Evolutionary conservation across 92 coral and sea anemone species (phyloP).

Genomic region (Paragorgia papillata): DNA sequence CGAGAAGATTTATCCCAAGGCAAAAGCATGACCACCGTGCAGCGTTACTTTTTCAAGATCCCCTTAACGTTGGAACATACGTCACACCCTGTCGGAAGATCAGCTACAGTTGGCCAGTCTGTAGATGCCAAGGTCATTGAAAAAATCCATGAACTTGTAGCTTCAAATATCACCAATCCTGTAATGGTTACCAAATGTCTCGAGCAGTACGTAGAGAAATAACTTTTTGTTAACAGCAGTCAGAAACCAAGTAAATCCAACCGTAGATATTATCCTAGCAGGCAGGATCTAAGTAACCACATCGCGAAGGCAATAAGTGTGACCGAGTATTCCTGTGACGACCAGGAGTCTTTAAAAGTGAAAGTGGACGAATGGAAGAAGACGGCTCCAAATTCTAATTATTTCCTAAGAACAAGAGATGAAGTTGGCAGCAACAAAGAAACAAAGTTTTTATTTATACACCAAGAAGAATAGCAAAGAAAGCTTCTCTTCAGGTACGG

Average conservation of each 20-base stretch:
- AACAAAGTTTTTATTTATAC: slow-evolving; percentile 54
- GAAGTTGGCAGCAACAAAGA: slow-evolving; percentile 31
- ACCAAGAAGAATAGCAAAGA: slow-evolving; percentile 68
- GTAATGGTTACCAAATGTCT: slow-evolving; percentile 47
- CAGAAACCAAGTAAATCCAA: slow-evolving; percentile 45
- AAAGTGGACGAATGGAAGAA: slow-evolving; percentile 53
- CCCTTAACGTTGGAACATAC: slow-evolving; percentile 22
- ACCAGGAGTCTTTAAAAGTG: slow-evolving; percentile 56
- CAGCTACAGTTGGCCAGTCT: slow-evolving; percentile 54
- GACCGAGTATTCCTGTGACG: slow-evolving; percentile 50
- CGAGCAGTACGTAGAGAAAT: slow-evolving; percentile 52
- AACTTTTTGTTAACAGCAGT: slow-evolving; percentile 18
- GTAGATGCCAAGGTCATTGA: slow-evolving; percentile 11
- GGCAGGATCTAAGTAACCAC: slow-evolving; percentile 57
- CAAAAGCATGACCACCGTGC: slow-evolving; percentile 21
- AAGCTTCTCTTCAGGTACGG: slow-evolving; percentile 59
- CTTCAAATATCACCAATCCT: slow-evolving; percentile 45
- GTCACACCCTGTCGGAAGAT: slow-evolving; percentile 50
- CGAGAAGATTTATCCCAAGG: slow-evolving; percentile 22
- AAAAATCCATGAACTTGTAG: slow-evolving; percentile 53
- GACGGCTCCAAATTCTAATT: slow-evolving; percentile 35
- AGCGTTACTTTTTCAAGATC: slow-evolving; percentile 48
- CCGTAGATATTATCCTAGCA: slow-evolving; percentile 49
- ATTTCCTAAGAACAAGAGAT: slow-evolving; percentile 49
- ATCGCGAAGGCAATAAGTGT: slow-evolving; percentile 55